Evolutionary conservation across 2,888 invertebrate genomes (phyloP), one percentile per base, ranked within the genome.

Genomic region (Neoascia interrupta): DNA sequence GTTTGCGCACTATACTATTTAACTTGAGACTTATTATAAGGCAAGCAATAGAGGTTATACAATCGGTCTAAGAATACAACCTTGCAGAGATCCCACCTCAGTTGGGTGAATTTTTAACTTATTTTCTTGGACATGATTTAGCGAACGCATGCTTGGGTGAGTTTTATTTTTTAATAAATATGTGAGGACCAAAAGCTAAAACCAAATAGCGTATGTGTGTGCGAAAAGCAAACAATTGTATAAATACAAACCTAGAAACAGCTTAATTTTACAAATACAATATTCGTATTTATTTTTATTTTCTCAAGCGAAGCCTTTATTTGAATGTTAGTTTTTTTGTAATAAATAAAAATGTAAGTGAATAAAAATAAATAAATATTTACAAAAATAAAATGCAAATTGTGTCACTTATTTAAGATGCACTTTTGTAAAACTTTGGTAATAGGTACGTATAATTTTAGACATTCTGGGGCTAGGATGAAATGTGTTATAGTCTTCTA

Each of bases 1-100:
- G 39, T 51, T 41, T 72, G 31, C 10, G 16, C 54, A 56, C 54
- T 51, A 31, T n/a, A 36, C 16, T 56, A 16, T 53, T 51, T 47
- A 16, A 34, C 47, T 47, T 49, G 31, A 23, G 21, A 69, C 58
- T 34, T 15, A 6, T 1, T 23, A n/a, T 64, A 18, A 26, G 37
- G n/a, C 11, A 47, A 61, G 61, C 61, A 47, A 64, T 37, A 37
- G n/a, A 6, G 8, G 16, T 56, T 36, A 15, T n/a, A 26, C 56
- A 28, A n/a, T n/a, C n/a, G n/a, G n/a, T n/a, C n/a, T 23, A 15
- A 11, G 45, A 16, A 6, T 26, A 49, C 21, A 41, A 31, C 11
- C 16, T 47, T 28, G 21, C 56, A 11, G 11, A 31, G 26, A n/a
- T n/a, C 1, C 23, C 49, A 43, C 10, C 37, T n/a, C n/a, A n/a